Evolutionary conservation across 2,888 invertebrate genomes (phyloP), one percentile per base, ranked within the genome.

Genomic region (Vesta saturnalis): DNA sequence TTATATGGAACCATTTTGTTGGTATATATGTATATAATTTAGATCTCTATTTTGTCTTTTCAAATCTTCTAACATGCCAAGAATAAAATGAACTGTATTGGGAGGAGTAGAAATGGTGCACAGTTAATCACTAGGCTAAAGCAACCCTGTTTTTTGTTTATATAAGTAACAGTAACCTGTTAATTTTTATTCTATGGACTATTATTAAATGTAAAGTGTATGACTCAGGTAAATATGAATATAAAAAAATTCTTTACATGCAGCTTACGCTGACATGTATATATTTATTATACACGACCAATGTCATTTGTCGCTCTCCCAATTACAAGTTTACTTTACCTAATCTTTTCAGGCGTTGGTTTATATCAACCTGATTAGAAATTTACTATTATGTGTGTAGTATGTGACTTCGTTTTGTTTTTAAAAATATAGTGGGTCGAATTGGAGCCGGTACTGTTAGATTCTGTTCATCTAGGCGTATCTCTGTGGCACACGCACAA

Each of bases 401-500:
- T 39, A 58, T 43, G 63, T 63, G 67, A 63, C 63, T 55, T 55
- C 14, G 67, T 43, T 67, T 62, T 59, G 59, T 66, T 66, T 67
- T 63, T 60, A 56, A 55, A 64, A 59, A n/a, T 64, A 69, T 64
- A 39, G 64, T 60, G 57, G 56, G 64, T 60, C 60, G 19, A 19
- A 52, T 39, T 39, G 52, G 69, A 64, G 60, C 56, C 60, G 60
- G 69, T 61, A 58, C 65, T 61, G 65, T 62, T 69, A 57, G 59
- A 56, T 61, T 61, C 67, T 60, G 67, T 58, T 67, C 69, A 77
- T 77, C 77, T 75, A 77, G 78, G 78, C 79, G 79, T 81, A 82
- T 82, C 82, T 82, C 78, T 73, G 74, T 74, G 76, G 77, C 81
- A 81, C 82, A 82, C 81, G 82, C 81, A 81, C 78, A 75, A 77